Base-by-base conservation (phyloP, 1,140 invertebrate genomes). In the Lepidurus arcticus region DNA sequence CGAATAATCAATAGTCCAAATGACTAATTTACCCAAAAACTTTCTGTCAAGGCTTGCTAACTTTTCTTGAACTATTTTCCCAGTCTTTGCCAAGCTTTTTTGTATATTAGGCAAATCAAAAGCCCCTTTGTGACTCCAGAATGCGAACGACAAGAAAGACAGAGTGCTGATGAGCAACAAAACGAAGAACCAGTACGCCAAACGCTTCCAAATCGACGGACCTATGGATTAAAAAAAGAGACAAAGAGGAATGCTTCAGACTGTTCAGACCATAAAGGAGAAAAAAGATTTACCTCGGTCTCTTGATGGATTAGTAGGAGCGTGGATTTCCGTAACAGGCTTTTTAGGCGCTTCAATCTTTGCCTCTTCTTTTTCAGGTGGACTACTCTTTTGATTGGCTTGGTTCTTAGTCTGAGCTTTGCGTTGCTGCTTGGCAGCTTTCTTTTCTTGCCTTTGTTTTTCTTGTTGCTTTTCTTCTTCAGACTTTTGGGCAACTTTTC, bases 341-440 rank as follows among this genome's bases (percentile, higher is more conserved):
- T 7, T 65, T 21, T 65, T 9, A 7, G 8, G 16, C 53, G 21
- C 4, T 65, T 65, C 53, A n/a, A n/a, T 65, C 53, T 65, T 65
- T 65, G n/a, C 16, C 21, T 13, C 1, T 65, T 65, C 53, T 10
- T 65, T 65, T 65, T 16, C 53, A 65, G 53, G 53, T 7, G 53
- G 34, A 34, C 34, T 65, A 16, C 53, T 65, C 53, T 65, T 21
- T 65, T 65, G 9, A 65, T 65, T 65, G 53, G 53, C 53, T 65
- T 65, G 53, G 53, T 65, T 65, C 8, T 65, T 65, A 65, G 16
- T 65, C 53, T 65, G 53, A 7, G 78, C 73, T 75, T 75, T 75
- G 44, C 78, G 78, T 74, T 78, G 74, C 45, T 78, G 73, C 53
- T 78, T 78, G 24, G 74, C 78, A 43, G 73, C 44, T 73, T 78